phyloP scores from a whole-genome alignment of 2,888 invertebrate genomes.

The Ormyrus rosae region DNA sequence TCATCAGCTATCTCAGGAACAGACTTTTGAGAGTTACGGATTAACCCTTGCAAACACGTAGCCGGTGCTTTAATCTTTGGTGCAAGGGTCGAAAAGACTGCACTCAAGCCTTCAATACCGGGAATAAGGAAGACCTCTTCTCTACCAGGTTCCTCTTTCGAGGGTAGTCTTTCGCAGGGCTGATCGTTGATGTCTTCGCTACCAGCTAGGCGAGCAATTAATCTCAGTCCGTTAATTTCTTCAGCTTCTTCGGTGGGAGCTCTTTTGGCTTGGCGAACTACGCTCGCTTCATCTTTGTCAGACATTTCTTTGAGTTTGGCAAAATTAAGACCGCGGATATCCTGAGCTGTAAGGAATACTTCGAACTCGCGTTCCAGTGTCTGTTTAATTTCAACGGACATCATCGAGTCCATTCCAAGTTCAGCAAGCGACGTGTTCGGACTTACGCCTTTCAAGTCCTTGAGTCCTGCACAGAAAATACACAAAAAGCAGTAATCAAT shows the following conservation, averaged over 20 bases:
- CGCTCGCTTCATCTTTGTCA: slow-evolving; percentile 43
- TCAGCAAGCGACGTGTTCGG: slow-evolving; percentile 88
- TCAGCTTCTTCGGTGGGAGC: slow-evolving; percentile 26
- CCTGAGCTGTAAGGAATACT: slow-evolving; percentile 89
- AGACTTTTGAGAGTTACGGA: slow-evolving; percentile 73
- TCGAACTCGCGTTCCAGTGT: slow-evolving; percentile 93
- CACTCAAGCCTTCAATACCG: slow-evolving; percentile 73
- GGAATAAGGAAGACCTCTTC: slow-evolving; percentile 65
- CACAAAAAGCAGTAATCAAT: too few species aligned
- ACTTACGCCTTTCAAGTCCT: slow-evolving; percentile 81
- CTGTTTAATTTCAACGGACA: slow-evolving; percentile 97
- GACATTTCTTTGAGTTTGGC: slow-evolving; percentile 78
- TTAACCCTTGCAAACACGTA: slow-evolving; percentile 64
- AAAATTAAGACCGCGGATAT: slow-evolving; percentile 89
- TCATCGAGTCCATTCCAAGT: slow-evolving; percentile 97
- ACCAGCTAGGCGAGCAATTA: slow-evolving; percentile 61
- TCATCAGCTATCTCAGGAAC: slow-evolving; percentile 77
- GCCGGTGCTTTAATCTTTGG: slow-evolving; percentile 69
- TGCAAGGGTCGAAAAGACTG: slow-evolving; percentile 68
- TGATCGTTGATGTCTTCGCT: slow-evolving; percentile 55
- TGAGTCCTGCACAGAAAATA: slow-evolving; percentile 66
- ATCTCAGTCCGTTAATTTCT: slow-evolving; percentile 60
- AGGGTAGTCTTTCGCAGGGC: slow-evolving; percentile 62
- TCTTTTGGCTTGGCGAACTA: not conserved
- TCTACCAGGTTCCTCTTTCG: slow-evolving; percentile 59